Evolutionary conservation across 64 coral and sea anemone genomes (phyloP).

Genomic region (Exaiptasia diaphana): DNA sequence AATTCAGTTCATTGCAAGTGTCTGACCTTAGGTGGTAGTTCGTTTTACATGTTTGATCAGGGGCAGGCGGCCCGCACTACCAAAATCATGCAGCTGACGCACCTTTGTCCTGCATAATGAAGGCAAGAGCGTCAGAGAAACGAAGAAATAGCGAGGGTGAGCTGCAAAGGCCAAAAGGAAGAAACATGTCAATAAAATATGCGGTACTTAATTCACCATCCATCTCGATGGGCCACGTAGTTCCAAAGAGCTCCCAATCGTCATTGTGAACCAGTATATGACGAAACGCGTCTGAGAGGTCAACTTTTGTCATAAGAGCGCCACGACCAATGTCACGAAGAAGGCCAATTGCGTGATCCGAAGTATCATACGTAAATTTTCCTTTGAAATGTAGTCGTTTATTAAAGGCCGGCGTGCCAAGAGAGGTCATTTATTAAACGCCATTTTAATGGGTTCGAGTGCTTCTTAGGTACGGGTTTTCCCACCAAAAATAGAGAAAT

Average conservation of each 20-base stretch:
- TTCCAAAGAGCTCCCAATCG: slow-evolving; percentile 31
- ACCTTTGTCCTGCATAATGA: not conserved
- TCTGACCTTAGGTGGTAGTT: not conserved
- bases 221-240: too few species aligned
- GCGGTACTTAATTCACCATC: too few species aligned
- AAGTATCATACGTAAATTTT: slow-evolving; percentile 6
- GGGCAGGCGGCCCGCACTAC: not conserved
- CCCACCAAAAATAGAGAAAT: too few species aligned
- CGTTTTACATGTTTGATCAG: not conserved
- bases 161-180: slow-evolving; percentile 16
- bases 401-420: slow-evolving; percentile 15
- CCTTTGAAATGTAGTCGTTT: slow-evolving; percentile 15
- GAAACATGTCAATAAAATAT: slow-evolving; percentile 39
- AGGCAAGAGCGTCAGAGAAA: slow-evolving; percentile 4
- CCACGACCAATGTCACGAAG: not conserved
- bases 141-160: slow-evolving; percentile 7
- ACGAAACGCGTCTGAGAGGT: not conserved
- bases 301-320: not conserved
- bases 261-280: slow-evolving; percentile 15
- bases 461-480: slow-evolving; percentile 30
- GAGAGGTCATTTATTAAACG: slow-evolving; percentile 36
- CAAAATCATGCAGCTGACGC: slow-evolving; percentile 1
- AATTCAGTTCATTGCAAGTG: not conserved
- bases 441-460: slow-evolving; percentile 18
- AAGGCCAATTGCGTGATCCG: slow-evolving; percentile 20